These are phyloP conservation scores for Helicoverpa zea DNA, from an alignment of 1,140 invertebrate genomes.

Conservation along the genomic window DNA sequence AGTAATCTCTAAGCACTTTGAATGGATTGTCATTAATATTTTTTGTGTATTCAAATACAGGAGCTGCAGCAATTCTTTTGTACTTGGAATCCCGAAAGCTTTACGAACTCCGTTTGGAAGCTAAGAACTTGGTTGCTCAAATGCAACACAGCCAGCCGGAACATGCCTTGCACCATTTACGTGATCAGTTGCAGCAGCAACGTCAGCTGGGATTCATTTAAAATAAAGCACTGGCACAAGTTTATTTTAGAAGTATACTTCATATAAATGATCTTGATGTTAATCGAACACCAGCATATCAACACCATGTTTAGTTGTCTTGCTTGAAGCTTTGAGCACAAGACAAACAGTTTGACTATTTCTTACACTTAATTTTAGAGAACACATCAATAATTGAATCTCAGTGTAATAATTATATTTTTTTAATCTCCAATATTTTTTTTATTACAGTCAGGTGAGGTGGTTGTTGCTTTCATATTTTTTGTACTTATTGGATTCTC, in stretches of 20 bases:
- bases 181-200: slow-evolving; percentile 85
- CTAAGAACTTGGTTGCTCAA: slow-evolving; percentile 94
- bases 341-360: not conserved
- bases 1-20: no score
- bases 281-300: not conserved
- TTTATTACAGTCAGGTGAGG: no score
- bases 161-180: slow-evolving; percentile 74
- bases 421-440: not conserved
- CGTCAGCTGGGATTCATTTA: slow-evolving; percentile 64
- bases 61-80: slow-evolving; percentile 90
- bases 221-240: not conserved
- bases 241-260: not conserved
- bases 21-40: not conserved
- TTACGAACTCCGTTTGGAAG: slow-evolving; percentile 91
- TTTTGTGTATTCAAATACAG: slow-evolving; percentile 58
- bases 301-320: not conserved
- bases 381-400: slow-evolving; percentile 4
- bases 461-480: not conserved
- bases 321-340: not conserved
- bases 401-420: not conserved
- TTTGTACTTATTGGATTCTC: slow-evolving; percentile 11
- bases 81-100: slow-evolving; percentile 92
- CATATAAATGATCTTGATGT: not conserved
- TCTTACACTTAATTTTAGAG: not conserved
- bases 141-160: slow-evolving; percentile 90